Evolutionary conservation across 2,797 vertebrate species (phyloP).

Genomic region (Chaenodraco wilsoni): DNA sequence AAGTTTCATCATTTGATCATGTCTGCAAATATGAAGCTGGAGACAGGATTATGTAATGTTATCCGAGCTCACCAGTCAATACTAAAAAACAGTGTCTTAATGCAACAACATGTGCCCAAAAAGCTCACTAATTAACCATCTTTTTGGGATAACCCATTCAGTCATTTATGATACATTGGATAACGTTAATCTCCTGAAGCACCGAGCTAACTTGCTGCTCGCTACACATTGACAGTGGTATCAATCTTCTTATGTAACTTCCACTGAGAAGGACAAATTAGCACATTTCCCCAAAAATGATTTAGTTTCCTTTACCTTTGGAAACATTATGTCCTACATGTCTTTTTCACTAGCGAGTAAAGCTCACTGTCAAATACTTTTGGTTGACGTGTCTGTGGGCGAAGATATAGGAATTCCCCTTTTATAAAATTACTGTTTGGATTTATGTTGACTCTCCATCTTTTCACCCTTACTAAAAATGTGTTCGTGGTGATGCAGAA

Average conservation of each 20-base stretch:
- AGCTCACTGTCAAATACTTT: neutral
- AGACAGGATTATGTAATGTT: neutral
- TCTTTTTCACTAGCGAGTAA: neutral
- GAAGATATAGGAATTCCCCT: neutral
- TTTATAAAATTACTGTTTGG: neutral
- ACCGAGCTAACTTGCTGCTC: neutral
- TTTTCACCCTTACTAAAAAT: neutral
- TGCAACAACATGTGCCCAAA: too few relatives aligned
- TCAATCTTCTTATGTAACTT: neutral
- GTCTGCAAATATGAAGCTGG: neutral
- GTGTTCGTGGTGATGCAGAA: neutral
- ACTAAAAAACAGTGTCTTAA: neutral
- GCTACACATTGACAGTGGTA: neutral
- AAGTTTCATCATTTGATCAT: too few relatives aligned
- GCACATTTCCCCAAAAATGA: neutral
- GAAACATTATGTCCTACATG: neutral
- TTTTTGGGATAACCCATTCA: too few relatives aligned
- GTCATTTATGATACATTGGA: neutral
- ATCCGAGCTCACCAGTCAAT: neutral
- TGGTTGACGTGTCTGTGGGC: neutral
- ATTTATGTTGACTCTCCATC: neutral
- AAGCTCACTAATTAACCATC: too few relatives aligned
- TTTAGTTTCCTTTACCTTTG: neutral
- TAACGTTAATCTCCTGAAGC: neutral
- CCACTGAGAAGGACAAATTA: neutral